phyloP scores from a whole-genome alignment of 2,888 invertebrate species.

The Lasioglossum leucozonium region DNA sequence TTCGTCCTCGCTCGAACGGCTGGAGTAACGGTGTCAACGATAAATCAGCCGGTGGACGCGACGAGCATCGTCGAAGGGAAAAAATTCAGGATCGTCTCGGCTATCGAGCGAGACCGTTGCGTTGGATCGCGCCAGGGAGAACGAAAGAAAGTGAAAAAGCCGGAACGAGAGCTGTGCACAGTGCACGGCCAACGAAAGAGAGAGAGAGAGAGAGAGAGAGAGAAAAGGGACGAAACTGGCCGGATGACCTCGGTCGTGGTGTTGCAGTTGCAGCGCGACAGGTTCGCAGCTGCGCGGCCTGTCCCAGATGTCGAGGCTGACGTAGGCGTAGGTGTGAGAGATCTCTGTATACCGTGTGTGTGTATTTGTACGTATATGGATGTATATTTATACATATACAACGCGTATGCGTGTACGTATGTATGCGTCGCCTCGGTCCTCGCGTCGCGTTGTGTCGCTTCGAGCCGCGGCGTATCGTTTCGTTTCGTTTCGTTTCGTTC shows the following conservation, averaged over 20 bases:
- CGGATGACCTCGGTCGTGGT: slow-evolving; percentile 68
- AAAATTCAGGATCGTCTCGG: slow-evolving; percentile 25
- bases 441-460: not conserved
- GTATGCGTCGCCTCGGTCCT: not conserved
- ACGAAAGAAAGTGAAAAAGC: slow-evolving; percentile 70
- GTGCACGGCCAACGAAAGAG: slow-evolving; percentile 15
- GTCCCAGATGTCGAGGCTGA: slow-evolving; percentile 64
- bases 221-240: slow-evolving; percentile 59
- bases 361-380: not conserved
- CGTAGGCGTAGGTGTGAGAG: slow-evolving; percentile 67
- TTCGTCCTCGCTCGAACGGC: not conserved
- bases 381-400: not conserved
- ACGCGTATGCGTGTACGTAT: not conserved
- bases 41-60: slow-evolving; percentile 19
- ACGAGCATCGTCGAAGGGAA: slow-evolving; percentile 1
- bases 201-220: slow-evolving; percentile 36
- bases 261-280: slow-evolving; percentile 62
- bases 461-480: not conserved
- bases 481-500: slow-evolving; percentile 38
- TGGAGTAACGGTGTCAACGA: slow-evolving; percentile 16
- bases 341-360: slow-evolving; percentile 43
- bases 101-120: not conserved
- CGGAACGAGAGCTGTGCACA: slow-evolving; percentile 23
- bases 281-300: slow-evolving; percentile 65
- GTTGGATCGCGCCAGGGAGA: slow-evolving; percentile 37